Evolutionary conservation across 53 echinoderm and acorn worm genomes (phyloP), one percentile per base, ranked within the genome.

Genomic region (Echinometra lucunter): DNA sequence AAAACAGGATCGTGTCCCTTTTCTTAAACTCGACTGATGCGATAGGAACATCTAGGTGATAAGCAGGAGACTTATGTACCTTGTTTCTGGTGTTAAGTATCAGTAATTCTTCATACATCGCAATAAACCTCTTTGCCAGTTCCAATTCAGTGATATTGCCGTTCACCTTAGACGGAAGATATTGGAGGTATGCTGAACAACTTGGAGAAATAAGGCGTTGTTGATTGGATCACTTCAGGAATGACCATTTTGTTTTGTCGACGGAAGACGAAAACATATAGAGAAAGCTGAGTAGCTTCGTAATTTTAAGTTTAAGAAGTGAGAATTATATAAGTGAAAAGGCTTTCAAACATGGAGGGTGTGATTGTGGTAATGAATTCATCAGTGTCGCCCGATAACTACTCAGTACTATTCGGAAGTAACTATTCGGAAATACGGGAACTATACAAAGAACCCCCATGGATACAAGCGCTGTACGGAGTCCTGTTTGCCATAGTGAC

Each of bases 381-480:
- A 21, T 58, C 90, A 6, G 63, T 40, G 28, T 21, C 37, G 40
- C 37, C 90, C 17, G 27, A 90, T 21, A 90, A 57, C 90, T 57
- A 57, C 90, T 88, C 88, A 4, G 55, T 30, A 19, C 0, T 78
- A 42, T 42, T 58, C 16, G 58, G 35, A 34, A 27, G 58, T 45
- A 67, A 92, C 45, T 78, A 21, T 37, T 78, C 49, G 18, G 78
- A 93, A 40, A 55, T 80, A 55, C 63, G 82, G 8, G 88, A 96
- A 35, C 89, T 92, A 32, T 98, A 95, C 94, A 89, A 97, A 7
- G 98, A 98, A 74, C 99, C 99, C 0, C 57, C 95, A 18, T 99
- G 99, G 99, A 67, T 98, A 53, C 96, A 97, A 38, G 92, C 95
- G 0, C 34, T 98, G 3, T 94, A 96, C 74, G 97, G 96, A 2